Evolutionary conservation across 2,888 invertebrate genomes (phyloP).

Genomic region (Leptura quadrifasciata): DNA sequence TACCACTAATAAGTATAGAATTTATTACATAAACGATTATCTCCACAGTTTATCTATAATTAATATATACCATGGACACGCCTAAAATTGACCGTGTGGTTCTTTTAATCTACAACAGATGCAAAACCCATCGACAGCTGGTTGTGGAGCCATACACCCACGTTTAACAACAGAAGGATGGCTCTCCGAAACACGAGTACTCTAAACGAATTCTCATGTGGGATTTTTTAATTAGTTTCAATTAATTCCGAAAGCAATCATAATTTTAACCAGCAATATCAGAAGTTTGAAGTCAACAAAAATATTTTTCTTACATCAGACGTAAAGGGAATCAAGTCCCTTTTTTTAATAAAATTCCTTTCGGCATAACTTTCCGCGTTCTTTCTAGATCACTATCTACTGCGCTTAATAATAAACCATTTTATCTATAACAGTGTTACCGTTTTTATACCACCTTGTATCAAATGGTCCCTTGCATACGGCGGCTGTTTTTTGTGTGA

Average conservation of each 20-base stretch:
- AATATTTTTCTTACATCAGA: too few species aligned
- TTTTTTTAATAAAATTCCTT: too few species aligned
- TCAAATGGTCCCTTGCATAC: too few species aligned
- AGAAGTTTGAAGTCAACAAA: too few species aligned
- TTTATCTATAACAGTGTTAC: too few species aligned
- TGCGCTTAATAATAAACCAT: too few species aligned
- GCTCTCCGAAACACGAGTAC: neutral
- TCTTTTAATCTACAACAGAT: conserved; percentile 32
- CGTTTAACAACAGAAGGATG: neutral
- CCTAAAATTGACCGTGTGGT: conserved; percentile 46
- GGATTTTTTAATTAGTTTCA: neutral
- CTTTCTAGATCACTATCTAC: too few species aligned
- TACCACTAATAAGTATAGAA: neutral
- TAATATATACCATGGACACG: conserved; percentile 43
- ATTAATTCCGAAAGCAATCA: conserved; percentile 1
- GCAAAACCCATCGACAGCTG: conserved; percentile 39
- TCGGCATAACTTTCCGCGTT: too few species aligned
- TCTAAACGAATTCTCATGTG: neutral
- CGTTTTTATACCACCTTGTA: too few species aligned
- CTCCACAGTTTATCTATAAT: conserved; percentile 33
- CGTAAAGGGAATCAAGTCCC: too few species aligned
- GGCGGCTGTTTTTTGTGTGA: too few species aligned
- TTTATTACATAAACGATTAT: conserved; percentile 4
- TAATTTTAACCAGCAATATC: too few species aligned
- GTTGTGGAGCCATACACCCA: conserved; percentile 32